phyloP scores from a whole-genome alignment of 2,113 vertebrate species.

The Todiramphus saurophagus region DNA sequence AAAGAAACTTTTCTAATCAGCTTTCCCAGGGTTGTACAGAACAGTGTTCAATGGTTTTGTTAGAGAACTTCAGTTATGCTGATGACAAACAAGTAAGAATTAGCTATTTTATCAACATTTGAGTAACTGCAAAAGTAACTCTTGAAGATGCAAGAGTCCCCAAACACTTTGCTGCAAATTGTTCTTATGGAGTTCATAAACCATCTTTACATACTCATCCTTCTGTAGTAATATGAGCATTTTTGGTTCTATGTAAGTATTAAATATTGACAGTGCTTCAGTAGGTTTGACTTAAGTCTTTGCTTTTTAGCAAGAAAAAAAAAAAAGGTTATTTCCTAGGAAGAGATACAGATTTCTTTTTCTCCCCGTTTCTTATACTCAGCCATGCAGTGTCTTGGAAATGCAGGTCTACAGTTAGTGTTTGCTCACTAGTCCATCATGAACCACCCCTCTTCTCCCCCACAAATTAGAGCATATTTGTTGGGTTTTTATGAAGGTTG shows the following conservation, averaged over 20 bases:
- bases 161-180: not conserved
- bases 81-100: not conserved
- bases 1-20: not conserved
- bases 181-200: not conserved
- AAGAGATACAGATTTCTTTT: not conserved
- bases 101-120: not conserved
- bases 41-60: accelerated
- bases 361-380: not conserved
- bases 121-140: not conserved
- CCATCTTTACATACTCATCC: not conserved
- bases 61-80: not conserved
- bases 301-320: not conserved
- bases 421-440: not conserved
- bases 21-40: not conserved
- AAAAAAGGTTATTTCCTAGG: not conserved
- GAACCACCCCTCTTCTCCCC: not conserved
- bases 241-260: not conserved
- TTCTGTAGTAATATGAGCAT: not conserved
- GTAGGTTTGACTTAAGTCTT: not conserved
- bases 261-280: not conserved
- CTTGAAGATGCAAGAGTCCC: not conserved
- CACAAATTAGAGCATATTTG: accelerated
- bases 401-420: not conserved
- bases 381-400: not conserved
- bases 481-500: not conserved